Conservation (phyloP, 2,888 invertebrate genomes). For the Gymnosoma rotundatum region DNA sequence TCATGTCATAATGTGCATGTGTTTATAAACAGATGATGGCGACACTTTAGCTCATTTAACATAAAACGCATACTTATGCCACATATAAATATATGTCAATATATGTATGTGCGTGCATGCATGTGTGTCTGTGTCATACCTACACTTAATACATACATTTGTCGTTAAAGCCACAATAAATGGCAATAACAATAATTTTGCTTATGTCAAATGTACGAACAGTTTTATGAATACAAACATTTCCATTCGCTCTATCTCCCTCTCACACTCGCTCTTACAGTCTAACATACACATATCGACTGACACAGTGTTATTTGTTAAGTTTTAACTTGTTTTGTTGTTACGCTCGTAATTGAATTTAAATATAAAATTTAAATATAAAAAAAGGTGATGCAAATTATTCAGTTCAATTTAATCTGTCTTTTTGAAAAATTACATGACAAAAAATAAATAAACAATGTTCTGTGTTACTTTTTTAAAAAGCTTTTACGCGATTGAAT, state of each 20-base stretch:
- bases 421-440: background rate
- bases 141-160: constrained; percentile 25
- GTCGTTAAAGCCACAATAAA: constrained; percentile 69
- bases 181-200: constrained; percentile 70
- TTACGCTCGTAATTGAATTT: constrained; percentile 49
- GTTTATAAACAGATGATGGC: constrained; percentile 44
- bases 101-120: background rate
- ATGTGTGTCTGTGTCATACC: background rate
- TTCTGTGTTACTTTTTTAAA: too few relatives aligned
- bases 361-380: constrained; percentile 24
- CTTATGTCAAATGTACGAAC: constrained; percentile 67
- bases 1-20: constrained; percentile 8
- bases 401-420: constrained; percentile 9
- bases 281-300: constrained; percentile 37
- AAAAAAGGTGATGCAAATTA: constrained; percentile 27
- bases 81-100: constrained; percentile 5
- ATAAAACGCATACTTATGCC: constrained; percentile 61
- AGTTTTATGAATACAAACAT: constrained; percentile 49
- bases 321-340: background rate
- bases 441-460: background rate
- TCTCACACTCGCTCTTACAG: constrained; percentile 4
- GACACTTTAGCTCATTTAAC: constrained; percentile 66
- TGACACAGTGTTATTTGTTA: constrained; percentile 40
- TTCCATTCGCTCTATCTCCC: background rate
- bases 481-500: too few relatives aligned